A percentile compares a stretch with the other conserved stretches of the same genome.
These are phyloP conservation scores for Paguma larvata DNA, from an alignment of 2,797 vertebrate species.

Conservation along the genomic window DNA sequence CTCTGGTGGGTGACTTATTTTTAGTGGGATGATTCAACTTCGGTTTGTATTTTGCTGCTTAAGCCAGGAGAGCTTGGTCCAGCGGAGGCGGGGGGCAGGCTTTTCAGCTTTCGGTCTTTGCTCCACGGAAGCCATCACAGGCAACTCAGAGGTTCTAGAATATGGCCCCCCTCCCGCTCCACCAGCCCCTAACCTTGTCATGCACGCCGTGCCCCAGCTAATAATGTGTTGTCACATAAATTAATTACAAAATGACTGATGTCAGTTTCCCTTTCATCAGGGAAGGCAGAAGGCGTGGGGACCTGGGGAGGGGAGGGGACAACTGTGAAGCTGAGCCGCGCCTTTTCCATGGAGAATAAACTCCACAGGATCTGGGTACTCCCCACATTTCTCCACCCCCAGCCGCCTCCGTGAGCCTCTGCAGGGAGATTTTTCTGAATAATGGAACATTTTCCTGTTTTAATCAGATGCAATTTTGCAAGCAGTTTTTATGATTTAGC, in stretches of 20 bases:
- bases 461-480: conserved; percentile 90
- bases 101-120: background rate
- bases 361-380: conserved; percentile 59
- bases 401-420: conserved; percentile 59
- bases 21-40: conserved; percentile 8
- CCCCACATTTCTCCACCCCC: conserved; percentile 60
- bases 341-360: conserved; percentile 32
- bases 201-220: background rate
- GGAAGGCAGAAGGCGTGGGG: conserved; percentile 23
- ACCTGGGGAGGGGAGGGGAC: background rate
- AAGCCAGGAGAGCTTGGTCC: background rate
- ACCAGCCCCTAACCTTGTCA: background rate
- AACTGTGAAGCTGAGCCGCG: background rate
- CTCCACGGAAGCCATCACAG: background rate
- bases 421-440: conserved; percentile 83
- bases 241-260: conserved; percentile 68
- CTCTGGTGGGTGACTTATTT: background rate
- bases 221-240: conserved; percentile 56
- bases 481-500: conserved; percentile 90
- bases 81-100: background rate
- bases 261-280: conserved; percentile 46
- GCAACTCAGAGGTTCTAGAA: background rate
- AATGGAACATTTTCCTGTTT: conserved; percentile 87
- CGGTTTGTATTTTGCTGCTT: background rate
- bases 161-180: background rate